Percentiles rank a stretch among this genome's conserved stretches.
Evolutionary conservation across 2,797 vertebrate genomes (phyloP).

Genomic region (Phyllotis vaccarum): DNA sequence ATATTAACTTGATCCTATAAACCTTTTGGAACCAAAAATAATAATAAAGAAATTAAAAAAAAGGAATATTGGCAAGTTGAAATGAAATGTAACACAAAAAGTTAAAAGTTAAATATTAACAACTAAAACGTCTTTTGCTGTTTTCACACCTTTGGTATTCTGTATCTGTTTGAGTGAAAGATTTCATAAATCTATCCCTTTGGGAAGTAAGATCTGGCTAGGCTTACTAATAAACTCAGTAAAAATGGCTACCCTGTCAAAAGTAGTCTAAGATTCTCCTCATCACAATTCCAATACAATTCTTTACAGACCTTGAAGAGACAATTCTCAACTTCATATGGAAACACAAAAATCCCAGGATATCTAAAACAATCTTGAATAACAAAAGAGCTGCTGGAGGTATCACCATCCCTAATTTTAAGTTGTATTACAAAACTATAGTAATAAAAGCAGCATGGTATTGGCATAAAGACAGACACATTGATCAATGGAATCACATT

Average conservation of each 20-base stretch:
- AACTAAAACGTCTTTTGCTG: neutral
- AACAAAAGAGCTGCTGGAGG: neutral
- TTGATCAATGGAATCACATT: neutral
- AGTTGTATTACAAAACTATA: neutral
- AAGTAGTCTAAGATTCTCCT: neutral
- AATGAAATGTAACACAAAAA: slow-evolving; percentile 37
- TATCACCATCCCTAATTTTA: neutral
- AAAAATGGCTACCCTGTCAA: neutral
- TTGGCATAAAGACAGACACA: neutral
- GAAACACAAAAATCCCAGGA: neutral
- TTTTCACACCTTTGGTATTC: slow-evolving; percentile 33
- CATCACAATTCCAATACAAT: neutral
- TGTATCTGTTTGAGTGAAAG: slow-evolving; percentile 43
- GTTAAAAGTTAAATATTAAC: slow-evolving; percentile 44
- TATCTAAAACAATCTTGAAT: neutral
- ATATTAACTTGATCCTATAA: slow-evolving; percentile 3
- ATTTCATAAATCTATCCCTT: slow-evolving; percentile 60
- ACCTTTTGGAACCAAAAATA: neutral
- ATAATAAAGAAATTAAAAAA: neutral
- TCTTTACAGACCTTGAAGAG: neutral
- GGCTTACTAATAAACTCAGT: slow-evolving; percentile 17
- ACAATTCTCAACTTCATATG: neutral
- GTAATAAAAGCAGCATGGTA: neutral
- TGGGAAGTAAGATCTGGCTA: slow-evolving; percentile 8
- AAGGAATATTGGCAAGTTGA: slow-evolving; percentile 55